These are phyloP conservation scores for Heliconius hermathena DNA, from an alignment of 1,140 invertebrate genomes.

Conservation along the genomic window DNA sequence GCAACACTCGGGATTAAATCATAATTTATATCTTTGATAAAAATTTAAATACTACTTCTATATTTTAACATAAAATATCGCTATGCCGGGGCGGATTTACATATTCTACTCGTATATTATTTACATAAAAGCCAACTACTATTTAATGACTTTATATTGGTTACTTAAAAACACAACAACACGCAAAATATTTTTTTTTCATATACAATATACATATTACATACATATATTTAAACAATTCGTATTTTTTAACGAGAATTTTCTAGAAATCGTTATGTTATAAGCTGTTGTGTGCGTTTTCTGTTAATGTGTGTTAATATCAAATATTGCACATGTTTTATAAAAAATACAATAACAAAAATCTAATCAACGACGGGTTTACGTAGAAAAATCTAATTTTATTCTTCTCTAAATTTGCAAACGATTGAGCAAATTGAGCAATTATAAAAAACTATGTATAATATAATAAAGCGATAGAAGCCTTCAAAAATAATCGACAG, in stretches of 20 bases:
- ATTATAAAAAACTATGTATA: slow-evolving; percentile 59
- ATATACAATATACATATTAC: slow-evolving; percentile 4
- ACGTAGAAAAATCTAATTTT: slow-evolving; percentile 40
- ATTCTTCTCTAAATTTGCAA: slow-evolving; percentile 56
- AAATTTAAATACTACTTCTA: slow-evolving; percentile 27
- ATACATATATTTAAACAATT: background rate
- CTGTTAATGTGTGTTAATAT: background rate
- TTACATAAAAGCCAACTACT: slow-evolving; percentile 66
- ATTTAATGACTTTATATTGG: slow-evolving; percentile 29
- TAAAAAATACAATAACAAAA: background rate
- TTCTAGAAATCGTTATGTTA: slow-evolving; percentile 13
- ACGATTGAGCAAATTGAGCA: slow-evolving; percentile 75
- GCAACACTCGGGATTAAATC: slow-evolving; percentile 4
- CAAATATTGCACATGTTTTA: background rate
- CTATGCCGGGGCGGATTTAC: slow-evolving; percentile 64
- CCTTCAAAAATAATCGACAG: slow-evolving; percentile 38
- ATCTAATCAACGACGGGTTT: slow-evolving; percentile 15
- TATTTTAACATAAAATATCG: slow-evolving; percentile 32
- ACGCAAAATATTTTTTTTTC: background rate
- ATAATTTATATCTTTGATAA: slow-evolving; percentile 18
- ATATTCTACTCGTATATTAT: slow-evolving; percentile 69
- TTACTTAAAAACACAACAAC: slow-evolving; percentile 13
- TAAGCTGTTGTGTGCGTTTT: slow-evolving; percentile 12
- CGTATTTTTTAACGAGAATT: slow-evolving; percentile 15
- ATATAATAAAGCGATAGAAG: slow-evolving; percentile 63